Base-by-base conservation (phyloP, 2,797 vertebrate genomes). In the Danio choprae region DNA sequence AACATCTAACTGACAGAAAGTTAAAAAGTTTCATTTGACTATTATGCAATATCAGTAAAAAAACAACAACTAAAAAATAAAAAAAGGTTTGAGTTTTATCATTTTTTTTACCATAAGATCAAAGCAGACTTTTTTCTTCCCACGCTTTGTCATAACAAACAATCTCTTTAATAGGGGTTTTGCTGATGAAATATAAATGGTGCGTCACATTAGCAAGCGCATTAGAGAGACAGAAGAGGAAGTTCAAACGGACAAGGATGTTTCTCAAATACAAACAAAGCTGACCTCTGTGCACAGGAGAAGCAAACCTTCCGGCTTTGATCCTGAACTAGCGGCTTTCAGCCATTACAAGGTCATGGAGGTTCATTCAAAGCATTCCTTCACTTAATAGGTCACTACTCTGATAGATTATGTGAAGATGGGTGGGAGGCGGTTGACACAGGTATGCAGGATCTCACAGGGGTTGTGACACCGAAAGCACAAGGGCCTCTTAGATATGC, bases 321-420 rank as follows among this genome's bases (percentile, higher is more conserved):
- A 91, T 92, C 87, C 82, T 88, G 87, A 91, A 89, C 91, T 87
- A 86, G 74, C 4, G 12, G 84, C 84, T 91, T 83, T 85, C 89
- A 87, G 76, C 86, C 84, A 82, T 88, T 81, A 86, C 85, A 83
- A 88, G 90, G 91, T 89, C 90, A 84, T 63, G 84, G 16, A 86
- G 88, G 87, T 88, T 89, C 77, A 63, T 63, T 70, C 67, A 40
- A 79, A 67, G 84, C 89, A 94, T 93, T 93, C 92, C 91, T 74
- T 79, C 70, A 83, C 87, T 83, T 92, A 93, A 93, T 92, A 87
- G 87, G 74, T 92, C 88, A 92, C 92, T 55, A 86, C 81, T 55
- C 81, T 60, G 85, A 88, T 67, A 65, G 80, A 77, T 79, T 77
- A 81, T 80, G 60, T 60, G 58, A 60, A 46, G 67, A 40, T 60